Conservation (phyloP, 2,113 vertebrate genomes). For the Gadus macrocephalus region DNA sequence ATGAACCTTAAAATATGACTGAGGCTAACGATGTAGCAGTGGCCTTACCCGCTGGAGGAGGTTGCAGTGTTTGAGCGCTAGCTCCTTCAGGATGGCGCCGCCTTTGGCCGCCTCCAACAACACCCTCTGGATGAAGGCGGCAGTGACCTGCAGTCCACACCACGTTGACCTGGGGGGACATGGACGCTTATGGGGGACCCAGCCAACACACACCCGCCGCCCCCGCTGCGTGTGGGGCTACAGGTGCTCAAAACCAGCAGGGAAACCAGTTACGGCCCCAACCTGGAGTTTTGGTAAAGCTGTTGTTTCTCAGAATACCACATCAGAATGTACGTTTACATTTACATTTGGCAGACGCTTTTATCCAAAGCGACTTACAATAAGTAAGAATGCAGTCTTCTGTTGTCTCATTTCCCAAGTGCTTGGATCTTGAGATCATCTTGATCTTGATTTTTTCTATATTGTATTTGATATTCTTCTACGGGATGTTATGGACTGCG, state of each 20-base stretch:
- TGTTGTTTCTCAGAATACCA: too few species aligned
- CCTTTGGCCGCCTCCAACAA: conserved; percentile 34
- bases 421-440: too few species aligned
- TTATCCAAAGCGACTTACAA: too few species aligned
- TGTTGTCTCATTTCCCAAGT: too few species aligned
- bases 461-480: too few species aligned
- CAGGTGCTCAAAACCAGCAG: neutral
- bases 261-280: too few species aligned
- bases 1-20: too few species aligned
- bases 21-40: neutral
- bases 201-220: neutral
- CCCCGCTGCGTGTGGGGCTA: neutral
- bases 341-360: too few species aligned
- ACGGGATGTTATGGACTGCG: too few species aligned
- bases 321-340: neutral
- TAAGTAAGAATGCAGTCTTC: too few species aligned
- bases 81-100: conserved; percentile 29
- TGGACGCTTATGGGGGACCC: neutral
- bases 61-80: conserved; percentile 63
- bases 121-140: conserved; percentile 67
- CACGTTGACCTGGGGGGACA: conserved; percentile 51
- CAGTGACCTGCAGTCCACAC: conserved; percentile 56
- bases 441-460: too few species aligned
- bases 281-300: too few species aligned
- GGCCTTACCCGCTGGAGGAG: conserved; percentile 57